Conservation (phyloP, 2,888 invertebrate genomes). For the Tanaodytes sp. region DNA sequence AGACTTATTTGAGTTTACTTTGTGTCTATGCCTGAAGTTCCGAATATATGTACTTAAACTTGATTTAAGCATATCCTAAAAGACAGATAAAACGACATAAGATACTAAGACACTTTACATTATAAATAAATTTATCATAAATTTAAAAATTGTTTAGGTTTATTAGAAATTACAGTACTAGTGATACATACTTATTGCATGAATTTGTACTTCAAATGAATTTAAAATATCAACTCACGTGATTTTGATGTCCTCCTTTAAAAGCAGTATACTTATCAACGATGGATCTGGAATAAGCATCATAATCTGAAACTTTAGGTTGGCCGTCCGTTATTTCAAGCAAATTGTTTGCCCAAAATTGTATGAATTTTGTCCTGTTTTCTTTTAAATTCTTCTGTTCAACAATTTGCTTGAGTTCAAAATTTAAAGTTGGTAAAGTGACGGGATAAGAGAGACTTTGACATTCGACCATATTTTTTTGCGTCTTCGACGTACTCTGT, state of each 20-base stretch:
- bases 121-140: too few relatives aligned
- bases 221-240: neutral
- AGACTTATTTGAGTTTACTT: too few relatives aligned
- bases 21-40: too few relatives aligned
- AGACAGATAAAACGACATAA: too few relatives aligned
- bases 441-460: neutral
- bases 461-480: too few relatives aligned
- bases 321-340: neutral
- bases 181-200: neutral
- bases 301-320: neutral
- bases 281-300: neutral
- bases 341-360: neutral
- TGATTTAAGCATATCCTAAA: too few relatives aligned
- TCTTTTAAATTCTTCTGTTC: neutral
- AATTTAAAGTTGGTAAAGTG: neutral
- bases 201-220: constrained; percentile 2
- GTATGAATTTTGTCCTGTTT: neutral
- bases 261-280: neutral
- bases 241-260: neutral
- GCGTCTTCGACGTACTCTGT: too few relatives aligned
- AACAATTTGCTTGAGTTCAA: neutral
- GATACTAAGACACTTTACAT: too few relatives aligned
- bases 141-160: too few relatives aligned
- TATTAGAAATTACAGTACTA: neutral
- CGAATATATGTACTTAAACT: too few relatives aligned